Evolutionary conservation across 2,113 vertebrate species (phyloP).

Genomic region (Bagarius yarrelli): DNA sequence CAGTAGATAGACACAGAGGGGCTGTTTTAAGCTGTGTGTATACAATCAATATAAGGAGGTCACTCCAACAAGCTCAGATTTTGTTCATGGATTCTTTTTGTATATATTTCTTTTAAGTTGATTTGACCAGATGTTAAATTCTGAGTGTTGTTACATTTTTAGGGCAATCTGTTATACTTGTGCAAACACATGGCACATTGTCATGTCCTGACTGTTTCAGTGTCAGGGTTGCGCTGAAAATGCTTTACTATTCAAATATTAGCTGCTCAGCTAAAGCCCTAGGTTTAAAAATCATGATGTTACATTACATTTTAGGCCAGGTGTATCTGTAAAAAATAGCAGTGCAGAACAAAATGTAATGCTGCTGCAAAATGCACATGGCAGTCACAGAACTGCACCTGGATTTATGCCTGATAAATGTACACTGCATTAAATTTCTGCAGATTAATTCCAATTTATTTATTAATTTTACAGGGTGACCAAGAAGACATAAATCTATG

Average conservation of each 20-base stretch:
- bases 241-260: background rate
- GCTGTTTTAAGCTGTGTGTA: slow-evolving; percentile 10
- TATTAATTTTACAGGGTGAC: no score
- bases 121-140: background rate
- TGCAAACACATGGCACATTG: background rate
- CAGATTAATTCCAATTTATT: no score
- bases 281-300: background rate
- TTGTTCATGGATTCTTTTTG: background rate
- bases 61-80: background rate
- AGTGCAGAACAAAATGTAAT: background rate
- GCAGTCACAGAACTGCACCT: background rate
- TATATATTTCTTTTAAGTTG: background rate
- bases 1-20: slow-evolving; percentile 27
- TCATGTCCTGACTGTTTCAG: background rate
- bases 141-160: background rate
- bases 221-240: background rate
- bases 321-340: background rate
- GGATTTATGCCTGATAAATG: background rate
- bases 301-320: background rate
- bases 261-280: background rate
- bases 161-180: background rate
- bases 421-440: background rate
- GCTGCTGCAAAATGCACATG: background rate
- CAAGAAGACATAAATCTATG: no score
- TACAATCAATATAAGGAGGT: background rate